phyloP scores from a whole-genome alignment of 2,113 vertebrate species.

The Baryphthengus martii region DNA sequence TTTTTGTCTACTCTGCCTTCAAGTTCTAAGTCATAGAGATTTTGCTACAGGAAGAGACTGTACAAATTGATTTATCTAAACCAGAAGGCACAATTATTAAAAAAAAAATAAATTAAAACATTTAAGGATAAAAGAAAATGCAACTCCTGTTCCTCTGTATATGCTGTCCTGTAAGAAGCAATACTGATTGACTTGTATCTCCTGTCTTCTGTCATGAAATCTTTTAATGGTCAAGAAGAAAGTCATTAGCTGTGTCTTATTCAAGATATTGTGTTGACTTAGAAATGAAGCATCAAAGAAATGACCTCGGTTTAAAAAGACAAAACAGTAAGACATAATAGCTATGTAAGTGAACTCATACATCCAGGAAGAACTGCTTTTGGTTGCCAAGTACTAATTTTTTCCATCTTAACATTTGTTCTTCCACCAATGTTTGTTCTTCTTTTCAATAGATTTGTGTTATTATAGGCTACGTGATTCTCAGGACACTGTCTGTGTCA shows the following conservation, averaged over 20 bases:
- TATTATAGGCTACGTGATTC: background rate
- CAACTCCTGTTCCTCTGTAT: background rate
- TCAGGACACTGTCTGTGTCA: background rate
- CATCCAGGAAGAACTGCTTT: background rate
- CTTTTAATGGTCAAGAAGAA: background rate
- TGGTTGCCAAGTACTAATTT: background rate
- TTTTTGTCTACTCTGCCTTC: background rate
- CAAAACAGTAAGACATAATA: background rate
- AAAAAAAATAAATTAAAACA: background rate
- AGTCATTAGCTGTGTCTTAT: background rate
- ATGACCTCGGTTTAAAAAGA: background rate
- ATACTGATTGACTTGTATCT: background rate
- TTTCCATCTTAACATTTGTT: background rate
- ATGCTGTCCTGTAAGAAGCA: background rate
- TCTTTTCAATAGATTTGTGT: background rate
- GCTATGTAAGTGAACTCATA: background rate
- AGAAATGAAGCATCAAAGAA: background rate
- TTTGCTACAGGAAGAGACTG: background rate
- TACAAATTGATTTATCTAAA: background rate
- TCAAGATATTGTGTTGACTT: background rate
- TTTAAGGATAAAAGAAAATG: background rate
- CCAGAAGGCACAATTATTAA: background rate
- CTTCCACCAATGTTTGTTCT: background rate
- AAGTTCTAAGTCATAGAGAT: background rate
- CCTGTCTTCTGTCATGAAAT: background rate